phyloP scores from a whole-genome alignment of 2,888 invertebrate species.

The Microctonus hyperodae region DNA sequence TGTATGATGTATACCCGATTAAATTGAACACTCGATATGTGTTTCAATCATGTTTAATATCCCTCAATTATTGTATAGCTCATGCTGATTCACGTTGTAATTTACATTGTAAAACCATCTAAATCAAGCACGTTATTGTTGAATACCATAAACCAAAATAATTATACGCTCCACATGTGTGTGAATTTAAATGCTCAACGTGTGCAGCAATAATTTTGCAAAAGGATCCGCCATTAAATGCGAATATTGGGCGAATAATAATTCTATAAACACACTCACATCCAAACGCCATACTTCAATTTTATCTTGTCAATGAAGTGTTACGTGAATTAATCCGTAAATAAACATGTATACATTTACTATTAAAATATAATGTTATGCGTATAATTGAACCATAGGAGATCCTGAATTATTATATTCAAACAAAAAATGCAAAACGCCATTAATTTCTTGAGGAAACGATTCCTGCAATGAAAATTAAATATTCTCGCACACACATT shows the following conservation, averaged over 20 bases:
- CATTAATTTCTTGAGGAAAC: not conserved
- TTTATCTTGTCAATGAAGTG: not conserved
- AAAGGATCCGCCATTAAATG: not conserved
- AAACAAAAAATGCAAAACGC: not conserved
- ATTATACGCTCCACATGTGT: not conserved
- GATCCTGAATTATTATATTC: not conserved
- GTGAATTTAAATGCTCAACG: not conserved
- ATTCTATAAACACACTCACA: not conserved
- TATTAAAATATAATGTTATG: not conserved
- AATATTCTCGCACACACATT: not conserved
- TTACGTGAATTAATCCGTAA: not conserved
- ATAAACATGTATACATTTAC: not conserved
- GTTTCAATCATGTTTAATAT: not conserved
- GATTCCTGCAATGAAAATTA: not conserved
- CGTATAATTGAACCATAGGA: not conserved
- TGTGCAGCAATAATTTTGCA: not conserved
- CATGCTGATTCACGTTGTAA: not conserved
- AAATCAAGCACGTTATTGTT: not conserved
- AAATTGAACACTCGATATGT: not conserved
- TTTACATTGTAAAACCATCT: not conserved
- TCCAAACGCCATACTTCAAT: not conserved
- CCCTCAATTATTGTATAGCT: not conserved
- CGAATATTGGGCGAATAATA: not conserved
- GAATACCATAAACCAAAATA: not conserved
- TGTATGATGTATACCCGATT: not conserved